Conservation (phyloP, 2,797 vertebrate species). For the Pseudopleuronectes americanus region DNA sequence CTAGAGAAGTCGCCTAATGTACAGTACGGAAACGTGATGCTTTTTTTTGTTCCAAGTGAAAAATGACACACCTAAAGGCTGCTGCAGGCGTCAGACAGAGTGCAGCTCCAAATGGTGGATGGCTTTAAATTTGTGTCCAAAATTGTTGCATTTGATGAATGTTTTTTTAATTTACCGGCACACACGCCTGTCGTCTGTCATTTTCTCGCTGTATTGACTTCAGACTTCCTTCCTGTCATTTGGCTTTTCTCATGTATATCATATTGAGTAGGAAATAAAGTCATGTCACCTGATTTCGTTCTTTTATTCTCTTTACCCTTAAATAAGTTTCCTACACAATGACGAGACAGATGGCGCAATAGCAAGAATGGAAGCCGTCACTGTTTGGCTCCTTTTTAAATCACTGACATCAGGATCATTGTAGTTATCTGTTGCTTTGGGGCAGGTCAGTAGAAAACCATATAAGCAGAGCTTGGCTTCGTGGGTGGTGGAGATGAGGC, state of each 20-base stretch:
- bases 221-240: background rate
- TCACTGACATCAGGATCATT: background rate
- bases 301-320: no score
- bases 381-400: background rate
- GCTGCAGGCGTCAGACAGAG: conserved; percentile 29
- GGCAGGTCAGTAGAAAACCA: background rate
- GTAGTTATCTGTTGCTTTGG: background rate
- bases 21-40: conserved; percentile 24
- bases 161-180: background rate
- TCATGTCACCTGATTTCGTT: no score
- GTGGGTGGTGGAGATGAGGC: conserved; percentile 4
- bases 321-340: no score
- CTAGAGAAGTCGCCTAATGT: conserved; percentile 41
- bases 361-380: background rate
- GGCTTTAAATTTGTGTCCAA: background rate
- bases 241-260: background rate
- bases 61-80: conserved; percentile 34
- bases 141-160: no score
- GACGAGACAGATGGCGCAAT: no score
- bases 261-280: background rate
- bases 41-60: conserved; percentile 34
- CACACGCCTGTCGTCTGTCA: background rate
- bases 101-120: conserved; percentile 7
- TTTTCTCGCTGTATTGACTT: background rate
- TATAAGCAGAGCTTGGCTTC: background rate